phyloP scores from a whole-genome alignment of 2,888 invertebrate species.

The Eupsilia transversa region DNA sequence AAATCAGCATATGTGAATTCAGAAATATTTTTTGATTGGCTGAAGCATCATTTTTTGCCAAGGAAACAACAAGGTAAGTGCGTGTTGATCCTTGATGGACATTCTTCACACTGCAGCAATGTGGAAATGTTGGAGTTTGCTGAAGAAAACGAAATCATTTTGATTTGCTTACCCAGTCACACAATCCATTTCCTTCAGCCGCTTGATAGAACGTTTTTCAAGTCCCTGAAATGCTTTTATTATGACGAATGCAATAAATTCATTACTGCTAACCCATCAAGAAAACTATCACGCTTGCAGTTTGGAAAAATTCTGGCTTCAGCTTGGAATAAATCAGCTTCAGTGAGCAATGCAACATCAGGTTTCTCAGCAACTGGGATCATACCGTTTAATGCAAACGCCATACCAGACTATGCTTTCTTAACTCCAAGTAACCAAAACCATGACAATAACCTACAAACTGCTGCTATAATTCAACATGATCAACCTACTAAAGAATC shows the following conservation, averaged over 20 bases:
- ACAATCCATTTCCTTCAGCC: constrained; percentile 61
- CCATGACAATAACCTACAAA: constrained; percentile 29
- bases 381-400: constrained; percentile 63
- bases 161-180: constrained; percentile 53
- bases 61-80: constrained; percentile 53
- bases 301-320: constrained; percentile 51
- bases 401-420: constrained; percentile 59
- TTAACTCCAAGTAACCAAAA: constrained; percentile 27
- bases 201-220: constrained; percentile 56
- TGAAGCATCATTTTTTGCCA: constrained; percentile 49
- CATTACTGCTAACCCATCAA: constrained; percentile 46
- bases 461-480: constrained; percentile 33
- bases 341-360: constrained; percentile 59
- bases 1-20: constrained; percentile 59
- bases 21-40: constrained; percentile 48
- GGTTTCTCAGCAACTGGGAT: constrained; percentile 66
- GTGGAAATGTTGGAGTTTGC: constrained; percentile 56
- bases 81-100: constrained; percentile 54
- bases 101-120: constrained; percentile 53
- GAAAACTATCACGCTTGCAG: constrained; percentile 38
- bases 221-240: constrained; percentile 67
- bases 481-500: constrained; percentile 27
- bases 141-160: constrained; percentile 49
- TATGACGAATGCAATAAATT: constrained; percentile 56
- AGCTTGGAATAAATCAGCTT: constrained; percentile 61